Conservation (phyloP, 2,113 vertebrate genomes). For the Xerus inauris region DNA sequence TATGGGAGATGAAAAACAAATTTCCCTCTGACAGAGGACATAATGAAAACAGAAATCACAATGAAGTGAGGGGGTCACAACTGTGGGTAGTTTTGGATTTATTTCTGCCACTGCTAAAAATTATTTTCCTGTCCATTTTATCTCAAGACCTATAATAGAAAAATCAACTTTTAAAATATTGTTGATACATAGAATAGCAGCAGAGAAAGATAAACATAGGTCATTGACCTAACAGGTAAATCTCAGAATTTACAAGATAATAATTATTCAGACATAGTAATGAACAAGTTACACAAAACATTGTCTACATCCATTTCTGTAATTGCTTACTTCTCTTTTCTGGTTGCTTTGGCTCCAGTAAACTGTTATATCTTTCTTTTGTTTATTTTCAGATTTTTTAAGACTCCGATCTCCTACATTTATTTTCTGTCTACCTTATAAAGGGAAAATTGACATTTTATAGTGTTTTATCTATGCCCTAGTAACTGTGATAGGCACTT, state of each 20-base stretch:
- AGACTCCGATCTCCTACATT: neutral
- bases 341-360: neutral
- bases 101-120: neutral
- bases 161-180: neutral
- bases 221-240: neutral
- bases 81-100: neutral
- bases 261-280: neutral
- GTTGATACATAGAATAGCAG: neutral
- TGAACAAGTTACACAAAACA: neutral
- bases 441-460: neutral
- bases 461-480: neutral
- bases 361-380: neutral
- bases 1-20: neutral
- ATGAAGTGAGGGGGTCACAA: neutral
- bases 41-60: neutral
- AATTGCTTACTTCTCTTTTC: neutral
- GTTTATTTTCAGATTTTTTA: neutral
- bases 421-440: neutral
- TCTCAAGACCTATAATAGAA: neutral
- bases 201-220: neutral
- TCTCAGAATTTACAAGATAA: neutral
- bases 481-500: neutral
- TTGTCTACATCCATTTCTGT: neutral
- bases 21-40: neutral
- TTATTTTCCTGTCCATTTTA: neutral